phyloP scores from a whole-genome alignment of 2,113 vertebrate species.

The Pelmatolapia mariae region DNA sequence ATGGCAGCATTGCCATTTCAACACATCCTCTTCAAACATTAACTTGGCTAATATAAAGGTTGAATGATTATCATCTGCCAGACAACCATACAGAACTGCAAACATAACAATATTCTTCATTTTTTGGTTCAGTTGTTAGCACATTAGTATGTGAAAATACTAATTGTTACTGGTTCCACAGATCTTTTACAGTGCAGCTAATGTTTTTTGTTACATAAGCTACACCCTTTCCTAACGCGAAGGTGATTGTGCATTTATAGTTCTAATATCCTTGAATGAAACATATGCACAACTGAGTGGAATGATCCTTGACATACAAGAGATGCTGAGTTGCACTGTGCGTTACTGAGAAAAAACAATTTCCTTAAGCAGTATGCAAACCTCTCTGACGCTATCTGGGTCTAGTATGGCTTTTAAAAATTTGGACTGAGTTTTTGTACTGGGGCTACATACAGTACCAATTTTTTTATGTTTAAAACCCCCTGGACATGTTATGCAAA shows the following conservation, averaged over 20 bases:
- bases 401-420: slow-evolving; percentile 9
- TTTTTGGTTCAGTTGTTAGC: slow-evolving; percentile 10
- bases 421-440: background rate
- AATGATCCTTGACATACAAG: background rate
- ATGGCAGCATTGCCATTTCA: slow-evolving; percentile 15
- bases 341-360: background rate
- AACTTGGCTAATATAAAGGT: slow-evolving; percentile 5
- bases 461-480: slow-evolving; percentile 18
- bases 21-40: slow-evolving; percentile 6
- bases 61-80: background rate
- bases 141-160: background rate
- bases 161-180: background rate
- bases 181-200: background rate
- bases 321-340: background rate
- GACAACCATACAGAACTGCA: slow-evolving; percentile 10
- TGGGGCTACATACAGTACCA: slow-evolving; percentile 39
- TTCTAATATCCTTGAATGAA: background rate
- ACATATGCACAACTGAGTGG: background rate
- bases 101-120: slow-evolving; percentile 17
- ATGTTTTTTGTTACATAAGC: background rate
- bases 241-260: background rate
- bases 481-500: slow-evolving; percentile 26
- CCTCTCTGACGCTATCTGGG: background rate
- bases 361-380: background rate
- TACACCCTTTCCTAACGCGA: background rate